A percentile compares a stretch with the other conserved stretches of the same genome.
phyloP scores from a whole-genome alignment of 2,888 invertebrate genomes.

The Drosophila ochracea region DNA sequence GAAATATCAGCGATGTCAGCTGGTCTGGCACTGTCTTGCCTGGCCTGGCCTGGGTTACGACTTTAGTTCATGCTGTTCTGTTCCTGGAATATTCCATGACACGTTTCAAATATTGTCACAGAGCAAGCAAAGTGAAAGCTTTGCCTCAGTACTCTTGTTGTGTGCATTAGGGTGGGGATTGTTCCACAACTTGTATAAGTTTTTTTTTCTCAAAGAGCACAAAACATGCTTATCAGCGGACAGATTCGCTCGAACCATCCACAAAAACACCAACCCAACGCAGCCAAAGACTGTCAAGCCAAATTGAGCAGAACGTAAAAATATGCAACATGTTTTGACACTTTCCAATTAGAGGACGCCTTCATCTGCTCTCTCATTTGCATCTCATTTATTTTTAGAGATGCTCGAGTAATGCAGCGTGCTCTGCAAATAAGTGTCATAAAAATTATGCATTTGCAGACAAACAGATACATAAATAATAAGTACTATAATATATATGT shows the following conservation, averaged over 20 bases:
- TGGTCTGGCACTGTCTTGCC: slow-evolving; percentile 10
- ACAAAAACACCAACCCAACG: slow-evolving; percentile 1
- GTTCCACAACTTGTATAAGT: slow-evolving; percentile 27
- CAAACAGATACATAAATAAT: slow-evolving; percentile 16
- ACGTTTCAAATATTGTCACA: slow-evolving; percentile 77
- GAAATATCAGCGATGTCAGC: slow-evolving; percentile 44
- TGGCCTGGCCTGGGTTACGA: slow-evolving; percentile 27
- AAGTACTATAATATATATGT: not conserved
- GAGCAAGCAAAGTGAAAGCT: slow-evolving; percentile 63
- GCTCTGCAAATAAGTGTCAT: slow-evolving; percentile 38
- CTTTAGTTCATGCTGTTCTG: slow-evolving; percentile 21
- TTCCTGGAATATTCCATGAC: slow-evolving; percentile 76
- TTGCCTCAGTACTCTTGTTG: slow-evolving; percentile 42
- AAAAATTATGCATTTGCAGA: slow-evolving; percentile 37
- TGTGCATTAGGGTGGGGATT: slow-evolving; percentile 21
- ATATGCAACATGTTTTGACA: slow-evolving; percentile 60
- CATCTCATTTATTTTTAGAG: slow-evolving; percentile 44
- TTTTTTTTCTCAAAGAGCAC: slow-evolving; percentile 19
- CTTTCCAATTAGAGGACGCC: slow-evolving; percentile 48
- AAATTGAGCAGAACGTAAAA: slow-evolving; percentile 42
- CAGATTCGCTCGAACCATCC: slow-evolving; percentile 15
- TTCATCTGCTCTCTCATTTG: slow-evolving; percentile 31
- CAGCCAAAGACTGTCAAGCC: slow-evolving; percentile 8
- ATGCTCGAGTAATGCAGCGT: slow-evolving; percentile 21
- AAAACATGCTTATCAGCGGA: slow-evolving; percentile 44